Evolutionary conservation across 2,113 vertebrate species (phyloP), one percentile per base, ranked within the genome.

Genomic region (Enhydra lutris): DNA sequence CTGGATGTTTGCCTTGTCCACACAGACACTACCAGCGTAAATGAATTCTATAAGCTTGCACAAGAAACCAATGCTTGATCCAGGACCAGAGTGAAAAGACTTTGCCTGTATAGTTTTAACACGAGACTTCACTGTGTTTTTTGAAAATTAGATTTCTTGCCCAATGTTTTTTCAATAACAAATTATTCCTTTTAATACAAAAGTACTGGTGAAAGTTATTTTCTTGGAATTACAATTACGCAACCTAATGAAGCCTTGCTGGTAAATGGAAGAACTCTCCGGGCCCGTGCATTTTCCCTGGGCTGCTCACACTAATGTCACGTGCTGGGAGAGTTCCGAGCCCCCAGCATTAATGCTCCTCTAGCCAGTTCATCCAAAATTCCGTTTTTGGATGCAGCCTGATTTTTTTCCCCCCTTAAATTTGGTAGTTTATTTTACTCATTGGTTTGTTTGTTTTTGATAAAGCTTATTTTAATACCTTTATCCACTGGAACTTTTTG

Each of bases 131-230:
- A 39, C 9, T 45, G 17, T 1, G 0, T 39, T 80, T 90, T 89
- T 29, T 9, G 71, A 73, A 79, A 94, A 78, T 90, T 65, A 36
- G 26, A n/a, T 87, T 82, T 74, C 61, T 95, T 71, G 20, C 78
- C 89, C 79, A 83, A 39, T 89, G 61, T 81, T 96, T 92, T 92
- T 78, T 90, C 47, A 76, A 73, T 90, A 79, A 86, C 24, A 82
- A 78, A 86, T 93, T 52, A 87, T 94, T 96, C 45, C 15, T 87
- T 96, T 94, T 86, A 83, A 61, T 61, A 34, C 21, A 39, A 95
- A 87, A 94, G 61, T 67, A 39, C 63, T 18, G 14, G 36, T 71
- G 26, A 88, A 90, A 76, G 81, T 84, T 52, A 88, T 91, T 76
- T 55, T 65, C 73, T 52, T 63, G 55, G 78, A 63, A 85, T 81